Conservation (phyloP, 2,888 invertebrate species). For the Trileptium ribeirensis region DNA sequence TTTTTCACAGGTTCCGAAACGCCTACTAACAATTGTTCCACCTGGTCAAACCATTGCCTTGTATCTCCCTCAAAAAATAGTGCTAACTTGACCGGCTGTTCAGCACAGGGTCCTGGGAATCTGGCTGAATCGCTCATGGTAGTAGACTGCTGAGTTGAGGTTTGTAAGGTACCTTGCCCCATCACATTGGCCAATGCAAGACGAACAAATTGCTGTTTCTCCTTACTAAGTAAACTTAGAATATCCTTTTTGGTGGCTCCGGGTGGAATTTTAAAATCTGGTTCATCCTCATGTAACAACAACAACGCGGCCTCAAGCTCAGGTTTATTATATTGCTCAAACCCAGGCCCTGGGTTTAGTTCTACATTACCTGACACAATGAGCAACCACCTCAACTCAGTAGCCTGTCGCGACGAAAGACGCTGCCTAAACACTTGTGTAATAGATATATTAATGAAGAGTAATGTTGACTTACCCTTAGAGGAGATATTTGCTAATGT, state of each 20-base stretch:
- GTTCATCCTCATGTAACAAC: background rate
- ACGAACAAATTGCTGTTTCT: background rate
- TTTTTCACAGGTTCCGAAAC: background rate
- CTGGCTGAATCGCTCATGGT: background rate
- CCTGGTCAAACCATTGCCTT: conserved; percentile 11
- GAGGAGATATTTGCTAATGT: no score
- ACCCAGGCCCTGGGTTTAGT: background rate
- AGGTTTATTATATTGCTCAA: background rate
- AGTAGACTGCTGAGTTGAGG: background rate
- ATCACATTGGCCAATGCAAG: background rate
- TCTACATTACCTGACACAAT: background rate
- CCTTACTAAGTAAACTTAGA: background rate
- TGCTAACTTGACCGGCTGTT: background rate
- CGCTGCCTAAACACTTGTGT: background rate
- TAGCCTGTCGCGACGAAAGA: background rate
- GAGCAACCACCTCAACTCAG: background rate
- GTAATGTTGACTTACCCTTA: no score
- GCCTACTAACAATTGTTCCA: background rate
- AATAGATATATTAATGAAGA: no score
- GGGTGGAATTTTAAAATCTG: background rate
- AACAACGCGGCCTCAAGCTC: background rate
- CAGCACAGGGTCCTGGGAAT: no score
- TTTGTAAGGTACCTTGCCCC: background rate
- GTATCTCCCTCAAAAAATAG: background rate
- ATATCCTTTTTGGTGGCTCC: background rate